Conservation (phyloP, 2,113 vertebrate species). For the Macrotis lagotis region DNA sequence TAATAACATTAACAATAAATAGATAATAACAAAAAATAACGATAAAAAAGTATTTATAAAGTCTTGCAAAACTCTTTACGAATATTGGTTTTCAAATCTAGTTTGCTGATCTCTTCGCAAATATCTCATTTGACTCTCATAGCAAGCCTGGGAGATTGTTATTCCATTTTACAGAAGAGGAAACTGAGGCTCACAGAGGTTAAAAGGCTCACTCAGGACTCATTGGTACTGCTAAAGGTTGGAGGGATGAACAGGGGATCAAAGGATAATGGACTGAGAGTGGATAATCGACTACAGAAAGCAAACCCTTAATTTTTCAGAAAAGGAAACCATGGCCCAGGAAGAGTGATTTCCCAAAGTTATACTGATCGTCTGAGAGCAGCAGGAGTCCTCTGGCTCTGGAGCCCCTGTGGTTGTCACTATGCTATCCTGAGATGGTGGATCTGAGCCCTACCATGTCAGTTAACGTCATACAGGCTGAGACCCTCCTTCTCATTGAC, state of each 20-base stretch:
- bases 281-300: too few relatives aligned
- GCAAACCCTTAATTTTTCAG: too few relatives aligned
- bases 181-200: neutral
- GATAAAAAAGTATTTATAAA: too few relatives aligned
- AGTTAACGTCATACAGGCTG: neutral
- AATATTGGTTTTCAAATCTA: too few relatives aligned
- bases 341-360: neutral
- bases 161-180: neutral
- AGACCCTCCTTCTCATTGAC: neutral
- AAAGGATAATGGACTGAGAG: neutral
- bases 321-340: neutral
- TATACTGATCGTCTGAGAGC: neutral
- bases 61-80: too few relatives aligned
- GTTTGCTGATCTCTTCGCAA: neutral
- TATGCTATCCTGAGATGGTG: neutral
- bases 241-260: neutral
- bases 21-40: too few relatives aligned
- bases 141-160: neutral
- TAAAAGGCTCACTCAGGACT: neutral
- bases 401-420: neutral
- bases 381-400: neutral
- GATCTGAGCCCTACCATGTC: neutral
- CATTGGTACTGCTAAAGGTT: neutral
- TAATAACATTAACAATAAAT: neutral
- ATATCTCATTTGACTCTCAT: neutral